phyloP scores from a whole-genome alignment of 2,797 vertebrate genomes.

The Neosalanx taihuensis region DNA sequence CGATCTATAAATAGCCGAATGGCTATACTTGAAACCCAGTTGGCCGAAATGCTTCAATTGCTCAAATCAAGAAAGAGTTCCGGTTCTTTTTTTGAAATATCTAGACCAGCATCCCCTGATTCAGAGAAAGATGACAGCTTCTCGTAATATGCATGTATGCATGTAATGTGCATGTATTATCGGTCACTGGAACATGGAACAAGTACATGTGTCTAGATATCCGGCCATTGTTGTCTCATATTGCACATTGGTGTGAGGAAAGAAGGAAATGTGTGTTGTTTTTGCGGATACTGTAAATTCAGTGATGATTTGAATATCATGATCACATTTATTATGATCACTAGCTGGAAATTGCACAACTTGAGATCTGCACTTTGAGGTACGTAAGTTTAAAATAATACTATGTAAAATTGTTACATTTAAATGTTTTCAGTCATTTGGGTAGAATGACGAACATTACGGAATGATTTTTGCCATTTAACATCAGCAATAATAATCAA shows the following conservation, averaged over 20 bases:
- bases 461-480: not conserved
- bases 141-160: slow-evolving; percentile 48
- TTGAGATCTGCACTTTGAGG: not conserved
- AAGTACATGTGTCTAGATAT: too few species aligned
- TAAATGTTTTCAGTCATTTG: not conserved
- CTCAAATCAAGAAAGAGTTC: slow-evolving; percentile 78
- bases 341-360: not conserved
- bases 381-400: not conserved
- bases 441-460: not conserved
- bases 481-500: slow-evolving; percentile 6
- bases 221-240: too few species aligned
- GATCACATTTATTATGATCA: too few species aligned
- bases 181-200: too few species aligned
- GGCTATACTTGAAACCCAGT: slow-evolving; percentile 87
- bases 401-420: not conserved
- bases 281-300: too few species aligned
- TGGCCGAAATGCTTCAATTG: slow-evolving; percentile 89
- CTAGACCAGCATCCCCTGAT: slow-evolving; percentile 89
- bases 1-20: slow-evolving; percentile 86
- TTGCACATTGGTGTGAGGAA: too few species aligned
- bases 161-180: too few species aligned
- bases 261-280: too few species aligned
- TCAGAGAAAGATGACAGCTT: slow-evolving; percentile 91
- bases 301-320: too few species aligned
- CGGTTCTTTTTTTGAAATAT: slow-evolving; percentile 86